A percentile compares a stretch with the other conserved stretches of the same genome.
Evolutionary conservation across 2,888 invertebrate species (phyloP).

Genomic region (Cheilosia urbana): DNA sequence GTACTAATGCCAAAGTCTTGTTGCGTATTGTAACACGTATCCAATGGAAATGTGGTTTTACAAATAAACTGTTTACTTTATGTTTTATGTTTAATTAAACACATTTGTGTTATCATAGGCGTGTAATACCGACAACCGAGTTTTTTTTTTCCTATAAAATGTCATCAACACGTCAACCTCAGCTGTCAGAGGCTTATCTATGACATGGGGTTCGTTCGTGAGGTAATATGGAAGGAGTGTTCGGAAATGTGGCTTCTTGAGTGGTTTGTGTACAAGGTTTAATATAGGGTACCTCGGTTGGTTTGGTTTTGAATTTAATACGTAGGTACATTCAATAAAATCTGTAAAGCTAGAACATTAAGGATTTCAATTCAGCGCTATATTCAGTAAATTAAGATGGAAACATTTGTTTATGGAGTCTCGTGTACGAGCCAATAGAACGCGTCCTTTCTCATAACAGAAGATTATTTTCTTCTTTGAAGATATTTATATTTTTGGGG

Average conservation of each 20-base stretch:
- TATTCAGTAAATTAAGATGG: too few species aligned
- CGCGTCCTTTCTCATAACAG: too few species aligned
- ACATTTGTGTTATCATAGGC: conserved; percentile 47
- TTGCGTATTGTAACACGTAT: background rate
- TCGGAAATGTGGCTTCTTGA: background rate
- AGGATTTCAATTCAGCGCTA: too few species aligned
- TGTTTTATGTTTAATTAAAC: conserved; percentile 22
- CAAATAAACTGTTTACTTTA: conserved; percentile 16
- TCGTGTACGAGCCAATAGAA: too few species aligned
- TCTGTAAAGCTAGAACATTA: too few species aligned
- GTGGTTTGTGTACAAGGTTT: conserved; percentile 17
- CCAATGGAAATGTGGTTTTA: background rate
- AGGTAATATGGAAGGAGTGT: background rate
- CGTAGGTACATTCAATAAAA: too few species aligned
- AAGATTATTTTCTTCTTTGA: too few species aligned
- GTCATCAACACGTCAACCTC: conserved; percentile 52
- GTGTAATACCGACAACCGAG: conserved; percentile 34
- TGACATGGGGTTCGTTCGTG: conserved; percentile 31
- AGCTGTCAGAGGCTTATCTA: conserved; percentile 28
- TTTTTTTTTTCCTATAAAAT: conserved; percentile 32
- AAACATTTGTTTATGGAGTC: too few species aligned
- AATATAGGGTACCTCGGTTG: too few species aligned
- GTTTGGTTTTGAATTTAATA: too few species aligned
- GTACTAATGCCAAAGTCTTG: background rate
- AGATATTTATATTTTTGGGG: too few species aligned